Evolutionary conservation across 2,888 invertebrate species (phyloP), one percentile per base, ranked within the genome.

Genomic region (Ephialtes manifestator): DNA sequence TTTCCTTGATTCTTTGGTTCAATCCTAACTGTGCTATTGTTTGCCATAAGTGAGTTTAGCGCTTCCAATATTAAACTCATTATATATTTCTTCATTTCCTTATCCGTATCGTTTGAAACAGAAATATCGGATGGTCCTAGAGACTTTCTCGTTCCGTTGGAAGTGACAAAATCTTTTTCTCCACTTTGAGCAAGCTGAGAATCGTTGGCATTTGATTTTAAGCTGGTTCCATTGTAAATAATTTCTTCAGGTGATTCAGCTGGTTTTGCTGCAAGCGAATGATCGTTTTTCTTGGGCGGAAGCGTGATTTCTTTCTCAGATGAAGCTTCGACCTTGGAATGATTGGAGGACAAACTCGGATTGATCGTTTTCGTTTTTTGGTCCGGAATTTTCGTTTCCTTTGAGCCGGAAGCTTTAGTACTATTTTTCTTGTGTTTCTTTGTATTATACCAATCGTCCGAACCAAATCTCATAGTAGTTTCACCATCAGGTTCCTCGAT

Each of bases 31-130:
- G 67, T 77, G 31, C 20, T 35, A 35, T 82, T 77, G 4, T 35
- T 35, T 2, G 53, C 60, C 31, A 74, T 31, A n/a, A 78, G 43
- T 11, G 46, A 5, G 28, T 82, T 79, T 55, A 85, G 11, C 53
- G 85, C 53, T 35, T 82, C 82, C 58, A 82, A 31, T 24, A 82
- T 15, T 20, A 81, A 28, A 20, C 77, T 77, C 51, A 84, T 84
- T 39, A 84, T 28, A n/a, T 72, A 67, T 72, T 71, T 71, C 20
- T 51, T 60, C 24, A 31, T 18, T 35, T 51, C 2, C 24, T 48
- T 39, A 39, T 55, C 65, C 48, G 5, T 18, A 7, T 65, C 3
- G 13, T 13, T 13, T 46, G 11, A 24, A 11, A 4, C 4, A 60
- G 35, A 1, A 60, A 60, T 35, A n/a, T 31, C 18, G 35, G 15